These are phyloP conservation scores for Naja naja DNA, from an alignment of 2,113 vertebrate genomes.

Conservation along the genomic window DNA sequence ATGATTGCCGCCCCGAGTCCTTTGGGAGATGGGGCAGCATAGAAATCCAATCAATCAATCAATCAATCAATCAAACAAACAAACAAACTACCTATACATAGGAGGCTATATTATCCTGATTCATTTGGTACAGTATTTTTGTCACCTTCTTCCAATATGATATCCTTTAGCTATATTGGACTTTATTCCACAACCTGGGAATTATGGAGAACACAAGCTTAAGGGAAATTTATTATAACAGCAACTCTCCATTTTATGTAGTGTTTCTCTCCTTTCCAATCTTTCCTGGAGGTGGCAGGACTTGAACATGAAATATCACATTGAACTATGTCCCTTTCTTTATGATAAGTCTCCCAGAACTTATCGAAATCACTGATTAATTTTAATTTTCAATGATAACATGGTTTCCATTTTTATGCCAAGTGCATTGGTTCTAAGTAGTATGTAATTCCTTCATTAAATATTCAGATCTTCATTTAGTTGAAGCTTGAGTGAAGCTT, in stretches of 20 bases:
- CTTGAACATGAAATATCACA: background rate
- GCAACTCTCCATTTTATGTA: background rate
- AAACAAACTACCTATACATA: background rate
- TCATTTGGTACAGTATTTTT: background rate
- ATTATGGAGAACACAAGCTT: background rate
- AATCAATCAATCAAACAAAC: no score
- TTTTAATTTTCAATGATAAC: background rate
- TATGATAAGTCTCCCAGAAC: background rate
- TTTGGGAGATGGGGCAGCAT: no score
- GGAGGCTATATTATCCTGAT: background rate
- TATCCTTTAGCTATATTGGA: background rate
- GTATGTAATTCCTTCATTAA: background rate
- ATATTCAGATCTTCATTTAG: background rate
- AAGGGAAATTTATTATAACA: background rate
- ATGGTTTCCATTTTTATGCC: background rate
- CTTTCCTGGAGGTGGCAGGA: background rate
- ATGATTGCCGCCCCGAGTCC: no score
- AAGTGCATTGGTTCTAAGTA: background rate
- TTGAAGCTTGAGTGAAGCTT: no score
- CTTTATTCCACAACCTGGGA: background rate
- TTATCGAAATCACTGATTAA: background rate
- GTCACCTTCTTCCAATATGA: background rate
- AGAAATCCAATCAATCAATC: no score
- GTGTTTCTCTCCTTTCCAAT: background rate
- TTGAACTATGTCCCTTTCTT: background rate